Evolutionary conservation across 1,140 invertebrate species (phyloP).

Genomic region (Octopus sinensis): DNA sequence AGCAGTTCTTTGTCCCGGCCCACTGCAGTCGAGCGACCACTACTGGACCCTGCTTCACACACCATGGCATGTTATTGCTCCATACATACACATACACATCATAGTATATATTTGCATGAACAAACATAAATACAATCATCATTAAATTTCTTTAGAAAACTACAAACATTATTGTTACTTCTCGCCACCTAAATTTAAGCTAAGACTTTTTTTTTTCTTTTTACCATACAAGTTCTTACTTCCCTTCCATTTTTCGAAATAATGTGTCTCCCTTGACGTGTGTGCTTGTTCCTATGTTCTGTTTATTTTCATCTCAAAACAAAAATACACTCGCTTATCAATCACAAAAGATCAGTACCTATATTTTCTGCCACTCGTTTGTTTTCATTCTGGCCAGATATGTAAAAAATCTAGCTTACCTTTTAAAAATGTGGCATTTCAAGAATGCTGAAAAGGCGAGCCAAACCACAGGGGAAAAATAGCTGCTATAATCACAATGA

Average conservation of each 20-base stretch:
- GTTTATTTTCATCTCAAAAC: too few relatives aligned
- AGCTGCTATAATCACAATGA: conserved; percentile 12
- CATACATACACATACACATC: neutral
- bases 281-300: too few relatives aligned
- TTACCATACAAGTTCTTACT: too few relatives aligned
- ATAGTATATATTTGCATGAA: neutral
- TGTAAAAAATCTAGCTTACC: conserved; percentile 4
- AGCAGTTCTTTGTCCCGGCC: conserved; percentile 11
- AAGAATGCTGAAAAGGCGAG: neutral
- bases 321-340: too few relatives aligned
- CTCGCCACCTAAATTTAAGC: too few relatives aligned
- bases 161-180: too few relatives aligned
- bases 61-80: neutral
- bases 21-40: neutral
- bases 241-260: too few relatives aligned
- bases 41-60: conserved; percentile 1
- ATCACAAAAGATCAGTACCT: too few relatives aligned
- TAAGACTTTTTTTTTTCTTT: too few relatives aligned
- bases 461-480: neutral
- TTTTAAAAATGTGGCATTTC: neutral
- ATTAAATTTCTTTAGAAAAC: too few relatives aligned
- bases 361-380: neutral
- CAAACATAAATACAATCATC: too few relatives aligned
- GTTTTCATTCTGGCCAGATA: neutral
- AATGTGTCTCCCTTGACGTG: too few relatives aligned